Evolutionary conservation across 2,888 invertebrate genomes (phyloP), one percentile per base, ranked within the genome.

Genomic region (Gandaritis pyraliata): DNA sequence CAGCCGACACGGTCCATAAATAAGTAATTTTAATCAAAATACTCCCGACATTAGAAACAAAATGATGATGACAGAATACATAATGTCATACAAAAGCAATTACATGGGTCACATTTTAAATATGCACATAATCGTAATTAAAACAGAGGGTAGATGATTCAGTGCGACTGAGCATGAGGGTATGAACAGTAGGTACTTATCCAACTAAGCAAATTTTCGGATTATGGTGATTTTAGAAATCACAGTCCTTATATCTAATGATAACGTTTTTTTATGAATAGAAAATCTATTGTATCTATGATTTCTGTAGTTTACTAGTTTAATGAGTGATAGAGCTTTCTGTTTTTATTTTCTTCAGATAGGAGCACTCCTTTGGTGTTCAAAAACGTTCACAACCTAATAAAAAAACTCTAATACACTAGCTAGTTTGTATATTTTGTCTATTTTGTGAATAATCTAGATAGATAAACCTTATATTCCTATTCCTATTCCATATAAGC

Each of bases 71-170:
- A 52, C 23, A 48, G 45, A 30, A 46, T 38, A 48, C 29, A 57
- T 53, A 18, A 56, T 53, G 50, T 53, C 53, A 64, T 23, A 58
- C 57, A 58, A 33, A 61, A 58, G 39, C 46, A 65, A 65, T 65
- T 61, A 65, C 61, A 52, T 16, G 52, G 58, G 58, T 48, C 13
- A 57, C 48, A 13, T 48, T 41, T 58, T 45, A 61, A 56, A 51
- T 56, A 65, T 65, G 52, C 51, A 64, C 23, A 16, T 36, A 46
- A 45, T 33, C 43, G 15, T 55, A 47, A 60, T 64, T 50, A 58
- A 58, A 47, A 16, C 15, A 7, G 41, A 41, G 41, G 8, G 13
- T 13, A 5, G 33, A 49, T 49, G 46, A 38, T 33, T 53, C 12
- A 30, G 15, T 13, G 30, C 15, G 36, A 38, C 18, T n/a, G 53